Percentiles rank a stretch among this genome's conserved stretches.
Conservation (phyloP, 2,888 invertebrate species). For the Sisyra nigra region DNA sequence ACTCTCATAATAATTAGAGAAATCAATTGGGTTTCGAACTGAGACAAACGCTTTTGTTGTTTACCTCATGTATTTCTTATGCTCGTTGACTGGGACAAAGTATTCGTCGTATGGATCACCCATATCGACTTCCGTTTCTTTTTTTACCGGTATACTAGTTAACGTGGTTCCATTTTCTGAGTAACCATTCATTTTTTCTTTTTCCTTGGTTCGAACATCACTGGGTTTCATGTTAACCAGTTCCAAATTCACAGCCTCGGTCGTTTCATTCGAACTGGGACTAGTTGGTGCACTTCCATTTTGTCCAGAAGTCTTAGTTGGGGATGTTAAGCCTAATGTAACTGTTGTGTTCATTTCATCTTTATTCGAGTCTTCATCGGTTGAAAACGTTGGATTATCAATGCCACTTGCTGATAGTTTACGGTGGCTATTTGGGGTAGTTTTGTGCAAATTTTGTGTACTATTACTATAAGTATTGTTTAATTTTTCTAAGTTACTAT, state of each 20-base stretch:
- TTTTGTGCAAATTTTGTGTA: slow-evolving; percentile 20
- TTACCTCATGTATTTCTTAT: slow-evolving; percentile 72
- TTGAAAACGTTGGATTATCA: slow-evolving; percentile 28
- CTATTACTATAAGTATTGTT: slow-evolving; percentile 22
- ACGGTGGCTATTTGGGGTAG: slow-evolving; percentile 17
- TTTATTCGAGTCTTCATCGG: slow-evolving; percentile 30
- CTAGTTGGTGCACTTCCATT: slow-evolving; percentile 14
- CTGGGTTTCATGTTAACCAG: slow-evolving; percentile 55
- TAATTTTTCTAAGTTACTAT: slow-evolving; percentile 24
- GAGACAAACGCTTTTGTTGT: neutral
- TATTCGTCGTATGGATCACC: slow-evolving; percentile 67
- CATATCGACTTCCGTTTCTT: slow-evolving; percentile 45
- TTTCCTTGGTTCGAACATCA: slow-evolving; percentile 36
- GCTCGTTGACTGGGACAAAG: slow-evolving; percentile 73
- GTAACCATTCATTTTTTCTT: slow-evolving; percentile 24
- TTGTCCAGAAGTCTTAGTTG: slow-evolving; percentile 14
- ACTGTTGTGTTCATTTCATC: slow-evolving; percentile 21
- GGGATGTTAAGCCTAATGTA: slow-evolving; percentile 18
- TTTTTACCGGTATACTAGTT: slow-evolving; percentile 37
- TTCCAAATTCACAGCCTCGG: slow-evolving; percentile 65
- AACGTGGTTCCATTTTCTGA: slow-evolving; percentile 16
- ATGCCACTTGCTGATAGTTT: slow-evolving; percentile 23
- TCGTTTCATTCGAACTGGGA: slow-evolving; percentile 17
- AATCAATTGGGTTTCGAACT: neutral
- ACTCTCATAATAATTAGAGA: slow-evolving; percentile 8